Base-by-base conservation (phyloP, 2,113 vertebrate species). In the Gymnorhina tibicen region DNA sequence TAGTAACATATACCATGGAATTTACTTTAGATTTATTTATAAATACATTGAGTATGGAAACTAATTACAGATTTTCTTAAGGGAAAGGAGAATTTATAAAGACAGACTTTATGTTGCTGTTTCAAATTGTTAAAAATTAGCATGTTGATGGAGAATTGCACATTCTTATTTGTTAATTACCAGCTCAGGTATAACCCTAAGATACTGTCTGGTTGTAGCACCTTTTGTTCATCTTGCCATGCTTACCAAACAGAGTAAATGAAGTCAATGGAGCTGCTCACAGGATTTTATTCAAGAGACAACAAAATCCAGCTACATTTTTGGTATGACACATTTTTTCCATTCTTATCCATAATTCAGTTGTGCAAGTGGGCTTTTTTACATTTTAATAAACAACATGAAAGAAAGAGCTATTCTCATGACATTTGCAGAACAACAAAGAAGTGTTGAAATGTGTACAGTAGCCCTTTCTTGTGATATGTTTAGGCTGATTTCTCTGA, bases 341-440 rank as follows among this genome's bases (percentile, higher is more conserved):
- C 60, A 70, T 96, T 96, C 94, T 90, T 93, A 90, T 93, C 85
- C 90, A 94, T 95, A 95, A 97, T 94, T 94, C 87, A 93, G 91
- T 80, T 88, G 39, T 90, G 47, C 59, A 64, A 90, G 95, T 96
- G 90, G 91, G 75, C 49, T 87, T 93, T 96, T 89, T 87, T 83
- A 86, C 91, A 89, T 95, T 96, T 93, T 94, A 86, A 92, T 94
- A 75, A 95, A 80, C 60, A 75, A 17, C 50, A 56, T 88, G 79
- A 95, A 93, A 89, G 88, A 94, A 95, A 92, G 79, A 88, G 12
- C 56, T 94, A 55, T 92, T 97, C 78, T 92, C 30, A 52, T 96
- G 85, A 56, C 78, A 91, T 74, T 84, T 93, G 6, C 68, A 88
- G 56, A 90, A 33, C 35, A 95, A 96, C 72, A 88, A 96, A 79